Evolutionary conservation across 1,140 invertebrate genomes (phyloP), one percentile per base, ranked within the genome.

Genomic region (Homarus americanus): DNA sequence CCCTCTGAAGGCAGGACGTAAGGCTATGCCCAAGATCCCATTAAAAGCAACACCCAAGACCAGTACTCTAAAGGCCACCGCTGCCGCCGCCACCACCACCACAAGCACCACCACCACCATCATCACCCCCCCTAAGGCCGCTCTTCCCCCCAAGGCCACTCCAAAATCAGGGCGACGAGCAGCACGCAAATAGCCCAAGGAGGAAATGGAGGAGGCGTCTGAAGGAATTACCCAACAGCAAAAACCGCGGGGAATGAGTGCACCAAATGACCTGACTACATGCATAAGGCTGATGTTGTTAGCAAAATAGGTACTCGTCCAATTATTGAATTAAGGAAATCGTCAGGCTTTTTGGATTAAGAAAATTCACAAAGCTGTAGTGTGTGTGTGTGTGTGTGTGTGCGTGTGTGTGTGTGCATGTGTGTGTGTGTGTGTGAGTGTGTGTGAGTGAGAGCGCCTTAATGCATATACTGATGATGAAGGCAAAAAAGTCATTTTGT

Each of bases 221-320:
- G 40, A 53, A 5, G 36, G 41, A 28, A 72, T 38, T 63, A 38
- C 38, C 38, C n/a, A 69, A 41, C 36, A 82, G 28, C 38, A 28
- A 0, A 82, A 63, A 58, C 53, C 32, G 28, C 20, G 34, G 44
- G 34, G 79, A 72, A 73, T 49, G 41, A 85, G 49, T 28, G 32
- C 78, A 88, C 86, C 78, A 58, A 78, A 88, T 58, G 66, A 88
- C 76, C 86, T 88, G 34, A 88, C 78, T 28, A 66, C 86, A 53
- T 88, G 86, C 76, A 88, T 88, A 38, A 53, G 86, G 40, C 86
- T 88, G 49, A 87, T 87, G 76, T 32, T 88, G 38, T 58, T 82
- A 38, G 79, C 40, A 63, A 63, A 58, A 82, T 82, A 82, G 63
- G 66, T 38, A 73, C 83, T 85, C 83, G 83, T 85, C 83, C 83